phyloP scores from a whole-genome alignment of 2,888 invertebrate species.

The Hypselothyrea guttata region DNA sequence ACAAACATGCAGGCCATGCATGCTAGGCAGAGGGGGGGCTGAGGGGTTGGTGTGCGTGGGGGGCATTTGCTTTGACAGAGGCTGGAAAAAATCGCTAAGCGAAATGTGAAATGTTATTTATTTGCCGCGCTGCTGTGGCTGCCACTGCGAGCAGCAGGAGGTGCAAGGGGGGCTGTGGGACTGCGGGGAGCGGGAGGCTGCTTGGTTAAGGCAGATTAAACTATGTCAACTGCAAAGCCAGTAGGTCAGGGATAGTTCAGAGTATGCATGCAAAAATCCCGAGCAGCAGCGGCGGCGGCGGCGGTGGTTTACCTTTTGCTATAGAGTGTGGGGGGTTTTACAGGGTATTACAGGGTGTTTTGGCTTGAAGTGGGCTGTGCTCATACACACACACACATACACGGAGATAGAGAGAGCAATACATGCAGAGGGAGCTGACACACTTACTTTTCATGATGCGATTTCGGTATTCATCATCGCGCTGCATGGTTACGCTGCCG shows the following conservation, averaged over 20 bases:
- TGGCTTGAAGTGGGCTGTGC: slow-evolving; percentile 13
- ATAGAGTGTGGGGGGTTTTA: not conserved
- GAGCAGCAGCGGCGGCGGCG: slow-evolving; percentile 29
- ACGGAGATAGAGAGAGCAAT: not conserved
- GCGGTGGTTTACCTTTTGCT: too few species aligned
- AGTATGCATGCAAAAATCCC: slow-evolving; percentile 38
- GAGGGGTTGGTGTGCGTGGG: too few species aligned
- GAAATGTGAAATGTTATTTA: slow-evolving; percentile 75
- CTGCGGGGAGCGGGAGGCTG: slow-evolving; percentile 5
- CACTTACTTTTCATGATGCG: slow-evolving; percentile 82
- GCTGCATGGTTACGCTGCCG: slow-evolving; percentile 81
- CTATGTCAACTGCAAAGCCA: slow-evolving; percentile 72
- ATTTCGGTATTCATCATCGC: slow-evolving; percentile 82
- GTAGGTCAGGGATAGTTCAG: slow-evolving; percentile 69
- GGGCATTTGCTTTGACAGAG: slow-evolving; percentile 9
- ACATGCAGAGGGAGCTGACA: slow-evolving; percentile 44
- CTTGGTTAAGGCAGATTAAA: slow-evolving; percentile 29
- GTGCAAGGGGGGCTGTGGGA: too few species aligned
- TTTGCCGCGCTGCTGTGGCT: slow-evolving; percentile 55
- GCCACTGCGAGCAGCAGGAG: not conserved
- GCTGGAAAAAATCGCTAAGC: slow-evolving; percentile 63
- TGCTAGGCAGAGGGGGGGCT: slow-evolving; percentile 34
- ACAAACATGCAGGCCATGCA: slow-evolving; percentile 39
- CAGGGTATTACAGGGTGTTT: not conserved
- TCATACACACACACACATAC: slow-evolving; percentile 21